Conservation (phyloP, 1,140 invertebrate genomes). For the Anagrus nilaparvatae region DNA sequence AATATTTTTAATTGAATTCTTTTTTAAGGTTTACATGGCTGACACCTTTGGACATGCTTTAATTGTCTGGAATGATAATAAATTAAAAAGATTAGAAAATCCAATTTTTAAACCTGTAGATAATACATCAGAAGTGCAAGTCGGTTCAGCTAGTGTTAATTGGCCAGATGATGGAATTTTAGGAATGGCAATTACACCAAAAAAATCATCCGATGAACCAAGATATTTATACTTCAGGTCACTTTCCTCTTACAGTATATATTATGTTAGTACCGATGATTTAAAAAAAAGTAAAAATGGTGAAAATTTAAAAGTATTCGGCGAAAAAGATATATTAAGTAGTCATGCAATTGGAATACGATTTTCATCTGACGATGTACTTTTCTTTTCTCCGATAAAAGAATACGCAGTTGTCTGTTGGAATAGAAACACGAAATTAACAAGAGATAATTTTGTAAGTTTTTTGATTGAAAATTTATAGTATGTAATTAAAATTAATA, state of each 20-base stretch:
- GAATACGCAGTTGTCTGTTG: background rate
- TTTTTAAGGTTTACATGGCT: background rate
- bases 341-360: constrained; percentile 1
- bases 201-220: background rate
- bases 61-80: background rate
- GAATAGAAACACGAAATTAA: background rate
- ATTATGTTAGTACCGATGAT: background rate
- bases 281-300: background rate
- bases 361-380: background rate
- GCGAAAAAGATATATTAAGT: background rate
- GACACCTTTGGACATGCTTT: background rate
- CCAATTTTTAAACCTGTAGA: background rate
- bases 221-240: background rate
- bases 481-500: too few relatives aligned
- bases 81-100: background rate
- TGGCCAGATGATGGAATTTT: background rate
- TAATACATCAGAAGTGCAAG: background rate
- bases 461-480: too few relatives aligned
- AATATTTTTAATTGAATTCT: background rate
- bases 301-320: background rate
- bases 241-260: background rate
- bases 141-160: background rate
- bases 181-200: background rate
- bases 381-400: background rate
- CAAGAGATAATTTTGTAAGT: background rate